Evolutionary conservation across 2,797 vertebrate genomes (phyloP), one percentile per base, ranked within the genome.

Genomic region (Scyliorhinus canicula): DNA sequence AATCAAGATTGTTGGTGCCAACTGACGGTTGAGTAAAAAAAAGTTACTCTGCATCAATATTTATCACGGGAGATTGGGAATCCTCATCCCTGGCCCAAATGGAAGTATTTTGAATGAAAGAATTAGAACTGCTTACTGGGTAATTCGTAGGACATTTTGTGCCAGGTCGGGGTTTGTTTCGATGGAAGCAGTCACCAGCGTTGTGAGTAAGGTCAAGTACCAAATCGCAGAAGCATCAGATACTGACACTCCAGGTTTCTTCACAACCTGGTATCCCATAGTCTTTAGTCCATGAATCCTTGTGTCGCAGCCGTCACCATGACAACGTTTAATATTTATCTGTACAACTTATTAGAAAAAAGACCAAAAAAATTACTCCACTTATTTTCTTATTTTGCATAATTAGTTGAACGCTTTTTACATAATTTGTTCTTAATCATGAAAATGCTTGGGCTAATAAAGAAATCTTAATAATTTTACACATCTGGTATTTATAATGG

Each of bases 191-290:
- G 99, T 99, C 96, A 99, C 98, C 97, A 99, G 96, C 31, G 99
- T 99, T 67, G 99, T 99, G 96, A 99, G 97, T 95, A 99, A 98
- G 95, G 99, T 99, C 97, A 99, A 98, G 97, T 99, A 99, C 99
- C 99, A 99, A 97, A 99, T 99, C 93, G 99, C 99, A 0, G 99
- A 99, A 95, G 99, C 99, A 74, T 99, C 99, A 0, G 99, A 98
- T 88, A 99, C 98, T 0, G 99, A 99, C 95, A 99, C 98, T 52
- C 98, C 98, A 96, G 97, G 98, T 96, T 98, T 99, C 97, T 98
- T 99, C 79, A 98, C 98, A 93, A 98, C 97, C 97, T 99, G 98
- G 97, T 99, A 99, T 6, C 99, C 99, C 84, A 99, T 95, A 0
- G 98, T 98, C 97, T 99, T 98, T 95, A 99, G 97, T 52, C 99